Base-by-base conservation (phyloP, 2,888 invertebrate species). In the Himalopsyche anomala region DNA sequence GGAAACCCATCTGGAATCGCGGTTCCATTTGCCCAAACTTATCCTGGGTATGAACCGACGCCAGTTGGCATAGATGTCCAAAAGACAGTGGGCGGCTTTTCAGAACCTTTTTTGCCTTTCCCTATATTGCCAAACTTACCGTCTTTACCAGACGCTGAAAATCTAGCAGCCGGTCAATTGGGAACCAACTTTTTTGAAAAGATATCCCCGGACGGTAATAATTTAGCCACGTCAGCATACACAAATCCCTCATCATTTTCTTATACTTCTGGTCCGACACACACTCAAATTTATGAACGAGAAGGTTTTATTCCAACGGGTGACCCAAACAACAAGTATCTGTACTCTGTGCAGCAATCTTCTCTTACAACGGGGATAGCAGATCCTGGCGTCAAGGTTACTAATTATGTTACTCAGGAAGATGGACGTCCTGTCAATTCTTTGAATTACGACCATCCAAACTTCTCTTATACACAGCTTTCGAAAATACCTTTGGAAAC, bases 381-480 rank as follows among this genome's bases (percentile, higher is more conserved):
- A 79, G 28, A 82, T 28, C 80, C 80, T 15, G 82, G 69, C n/a
- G 80, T 85, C 19, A 51, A 85, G 79, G 54, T 87, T 15, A 84
- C 85, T 4, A 36, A 83, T 15, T 55, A 81, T 42, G 80, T 79
- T 8, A 69, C 80, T 11, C 45, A 80, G 51, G 74, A 51, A 15
- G 36, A 83, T 38, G 87, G 85, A 8, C 74, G 85, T 80, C 55
- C 84, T 6, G 84, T 87, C 17, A 62, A n/a, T 15, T 81, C 84
- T 6, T 42, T 85, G 2, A 85, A 81, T 38, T 88, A 51, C 84
- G 85, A 87, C 28, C 85, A 85, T 62, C 87, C 87, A 11, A 84
- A 80, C 28, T 87, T 87, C 80, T 87, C 87, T 12, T 88, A 88
- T 40, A 87, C 87, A 4, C 87, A 88, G 80, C 42, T 88, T 19